These are phyloP conservation scores for Potorous gilbertii DNA, from an alignment of 2,797 vertebrate species.

Conservation along the genomic window DNA sequence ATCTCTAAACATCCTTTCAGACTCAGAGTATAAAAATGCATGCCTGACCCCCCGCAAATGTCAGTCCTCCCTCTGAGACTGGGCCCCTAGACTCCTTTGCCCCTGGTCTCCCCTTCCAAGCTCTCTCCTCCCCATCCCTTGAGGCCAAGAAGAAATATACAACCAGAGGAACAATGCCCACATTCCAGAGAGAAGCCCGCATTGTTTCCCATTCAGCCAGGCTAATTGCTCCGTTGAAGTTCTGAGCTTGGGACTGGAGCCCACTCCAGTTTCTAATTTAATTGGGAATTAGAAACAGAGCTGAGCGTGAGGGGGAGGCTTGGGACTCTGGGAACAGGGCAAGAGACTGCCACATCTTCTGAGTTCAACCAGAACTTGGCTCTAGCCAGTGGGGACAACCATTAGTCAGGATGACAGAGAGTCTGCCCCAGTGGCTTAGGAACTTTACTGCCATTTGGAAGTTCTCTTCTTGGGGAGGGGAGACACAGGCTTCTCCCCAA, in stretches of 20 bases:
- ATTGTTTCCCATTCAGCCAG: conserved; percentile 76
- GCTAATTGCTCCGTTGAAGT: conserved; percentile 78
- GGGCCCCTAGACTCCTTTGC: conserved; percentile 64
- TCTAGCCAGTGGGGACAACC: not conserved
- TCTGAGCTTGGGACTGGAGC: conserved; percentile 72
- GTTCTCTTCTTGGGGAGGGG: not conserved
- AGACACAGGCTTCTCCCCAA: not conserved
- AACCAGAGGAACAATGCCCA: conserved; percentile 78
- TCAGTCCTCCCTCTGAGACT: conserved; percentile 72
- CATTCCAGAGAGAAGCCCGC: conserved; percentile 80
- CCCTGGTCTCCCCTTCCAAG: not conserved
- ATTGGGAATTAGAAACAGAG: conserved; percentile 72
- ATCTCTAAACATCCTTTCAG: conserved; percentile 82
- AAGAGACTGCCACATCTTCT: not conserved
- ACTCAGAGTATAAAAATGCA: conserved; percentile 81
- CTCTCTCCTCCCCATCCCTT: conserved; percentile 72
- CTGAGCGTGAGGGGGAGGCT: conserved; percentile 63
- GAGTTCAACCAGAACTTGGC: not conserved
- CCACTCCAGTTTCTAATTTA: conserved; percentile 78
- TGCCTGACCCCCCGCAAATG: conserved; percentile 82
- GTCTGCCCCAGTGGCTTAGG: not conserved
- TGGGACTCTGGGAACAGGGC: conserved; percentile 59
- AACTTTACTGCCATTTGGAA: not conserved
- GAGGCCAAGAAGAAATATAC: conserved; percentile 83
- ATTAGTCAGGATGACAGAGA: not conserved